phyloP scores from a whole-genome alignment of 1,140 invertebrate genomes.

The Drepana arcuata region DNA sequence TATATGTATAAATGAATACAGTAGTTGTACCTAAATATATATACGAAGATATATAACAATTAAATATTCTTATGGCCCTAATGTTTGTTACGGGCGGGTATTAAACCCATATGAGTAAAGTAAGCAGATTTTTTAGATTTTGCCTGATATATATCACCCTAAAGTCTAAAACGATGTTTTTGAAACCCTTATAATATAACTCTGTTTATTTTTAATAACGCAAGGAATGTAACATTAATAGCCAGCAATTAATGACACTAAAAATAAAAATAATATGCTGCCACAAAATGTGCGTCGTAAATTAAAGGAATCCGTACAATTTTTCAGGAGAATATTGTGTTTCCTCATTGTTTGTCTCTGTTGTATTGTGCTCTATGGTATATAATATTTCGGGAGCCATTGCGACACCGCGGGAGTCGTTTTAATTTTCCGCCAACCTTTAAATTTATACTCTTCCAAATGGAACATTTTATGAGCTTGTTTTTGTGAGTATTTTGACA shows the following conservation, averaged over 20 bases:
- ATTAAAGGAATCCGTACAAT: constrained; percentile 17
- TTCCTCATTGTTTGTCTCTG: constrained; percentile 17
- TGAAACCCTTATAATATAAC: too few species aligned
- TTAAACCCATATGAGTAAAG: too few species aligned
- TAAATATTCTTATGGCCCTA: too few species aligned
- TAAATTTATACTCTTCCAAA: constrained; percentile 35
- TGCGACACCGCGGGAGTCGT: constrained; percentile 29
- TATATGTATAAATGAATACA: neutral
- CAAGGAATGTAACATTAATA: neutral
- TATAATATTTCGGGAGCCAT: constrained; percentile 21
- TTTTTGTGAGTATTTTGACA: too few species aligned
- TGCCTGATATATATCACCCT: too few species aligned
- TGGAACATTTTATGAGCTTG: constrained; percentile 9
- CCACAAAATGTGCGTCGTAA: constrained; percentile 16
- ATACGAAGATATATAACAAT: too few species aligned
- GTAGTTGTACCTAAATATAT: neutral
- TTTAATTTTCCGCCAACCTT: constrained; percentile 49
- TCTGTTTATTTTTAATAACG: neutral
- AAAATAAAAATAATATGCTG: constrained; percentile 8
- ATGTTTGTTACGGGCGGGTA: too few species aligned
- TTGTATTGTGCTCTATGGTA: constrained; percentile 18
- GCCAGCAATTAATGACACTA: neutral
- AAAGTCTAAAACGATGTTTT: too few species aligned
- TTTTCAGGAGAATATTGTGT: constrained; percentile 18
- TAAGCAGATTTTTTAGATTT: too few species aligned